Conservation (phyloP, 2,113 vertebrate species). For the Martes martes region DNA sequence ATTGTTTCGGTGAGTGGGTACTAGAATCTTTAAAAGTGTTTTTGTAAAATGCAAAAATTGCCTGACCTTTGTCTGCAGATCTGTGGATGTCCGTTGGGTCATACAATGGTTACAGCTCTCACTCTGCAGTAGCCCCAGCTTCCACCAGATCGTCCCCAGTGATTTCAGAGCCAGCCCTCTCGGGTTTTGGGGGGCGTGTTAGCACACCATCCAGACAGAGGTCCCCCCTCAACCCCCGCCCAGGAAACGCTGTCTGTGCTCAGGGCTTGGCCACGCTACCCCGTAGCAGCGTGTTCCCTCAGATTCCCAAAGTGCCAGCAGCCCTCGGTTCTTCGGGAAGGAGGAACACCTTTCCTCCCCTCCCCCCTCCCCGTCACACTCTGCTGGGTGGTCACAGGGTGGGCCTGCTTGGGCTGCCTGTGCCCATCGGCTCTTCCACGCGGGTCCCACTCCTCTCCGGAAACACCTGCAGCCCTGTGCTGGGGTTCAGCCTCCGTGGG, state of each 20-base stretch:
- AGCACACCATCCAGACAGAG: background rate
- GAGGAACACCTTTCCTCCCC: background rate
- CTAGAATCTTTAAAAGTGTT: background rate
- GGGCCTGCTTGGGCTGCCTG: background rate
- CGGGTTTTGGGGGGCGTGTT: background rate
- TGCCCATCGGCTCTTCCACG: background rate
- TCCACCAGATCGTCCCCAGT: background rate
- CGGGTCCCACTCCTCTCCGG: background rate
- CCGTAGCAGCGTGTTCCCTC: background rate
- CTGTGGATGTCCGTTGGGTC: background rate
- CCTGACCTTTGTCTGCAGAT: background rate
- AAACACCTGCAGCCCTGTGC: background rate
- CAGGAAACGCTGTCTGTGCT: background rate
- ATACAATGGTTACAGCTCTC: background rate
- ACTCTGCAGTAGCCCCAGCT: background rate
- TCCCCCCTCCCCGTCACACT: background rate
- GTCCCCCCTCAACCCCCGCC: background rate
- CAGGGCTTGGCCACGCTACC: background rate
- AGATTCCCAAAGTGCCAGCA: background rate
- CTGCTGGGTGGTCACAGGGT: background rate
- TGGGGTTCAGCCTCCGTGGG: background rate
- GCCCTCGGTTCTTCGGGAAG: background rate
- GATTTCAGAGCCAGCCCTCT: background rate
- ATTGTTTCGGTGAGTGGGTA: background rate
- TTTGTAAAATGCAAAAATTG: background rate